These are phyloP conservation scores for Andrena dorsata DNA, from an alignment of 2,888 invertebrate species.

Conservation along the genomic window DNA sequence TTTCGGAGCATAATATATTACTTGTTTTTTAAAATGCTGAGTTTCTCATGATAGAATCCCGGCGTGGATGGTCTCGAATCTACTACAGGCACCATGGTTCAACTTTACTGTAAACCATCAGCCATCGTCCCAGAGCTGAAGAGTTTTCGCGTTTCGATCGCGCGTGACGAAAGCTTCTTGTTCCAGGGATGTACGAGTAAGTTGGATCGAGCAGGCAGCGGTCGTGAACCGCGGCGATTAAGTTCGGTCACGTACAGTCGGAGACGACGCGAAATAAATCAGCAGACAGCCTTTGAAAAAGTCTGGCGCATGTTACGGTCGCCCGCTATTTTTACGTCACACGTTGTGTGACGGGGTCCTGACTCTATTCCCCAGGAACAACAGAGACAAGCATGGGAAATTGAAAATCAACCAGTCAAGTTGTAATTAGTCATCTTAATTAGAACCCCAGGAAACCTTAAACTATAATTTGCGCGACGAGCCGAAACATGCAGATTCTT, in stretches of 20 bases:
- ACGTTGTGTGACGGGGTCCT: neutral
- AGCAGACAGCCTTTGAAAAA: conserved; percentile 17
- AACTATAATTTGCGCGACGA: neutral
- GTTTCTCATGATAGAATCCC: neutral
- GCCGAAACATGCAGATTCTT: neutral
- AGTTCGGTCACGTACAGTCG: conserved; percentile 36
- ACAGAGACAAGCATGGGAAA: neutral
- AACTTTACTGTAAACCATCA: conserved; percentile 2
- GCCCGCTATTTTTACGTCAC: conserved; percentile 12
- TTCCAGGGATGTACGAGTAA: conserved; percentile 40
- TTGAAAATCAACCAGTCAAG: too few species aligned
- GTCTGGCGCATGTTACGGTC: neutral
- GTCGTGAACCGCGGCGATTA: conserved; percentile 14
- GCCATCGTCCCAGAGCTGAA: neutral
- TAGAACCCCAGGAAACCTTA: too few species aligned
- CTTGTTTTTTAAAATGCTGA: neutral
- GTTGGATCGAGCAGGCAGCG: neutral
- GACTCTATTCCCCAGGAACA: neutral
- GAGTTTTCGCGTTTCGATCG: neutral
- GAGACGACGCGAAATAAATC: conserved; percentile 40
- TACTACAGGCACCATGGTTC: conserved; percentile 5
- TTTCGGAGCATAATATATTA: too few species aligned
- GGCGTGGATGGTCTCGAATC: neutral
- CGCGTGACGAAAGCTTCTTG: conserved; percentile 18
- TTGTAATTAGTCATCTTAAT: too few species aligned